Evolutionary conservation across 2,113 vertebrate genomes (phyloP), one percentile per base, ranked within the genome.

Genomic region (Miniopterus natalensis): DNA sequence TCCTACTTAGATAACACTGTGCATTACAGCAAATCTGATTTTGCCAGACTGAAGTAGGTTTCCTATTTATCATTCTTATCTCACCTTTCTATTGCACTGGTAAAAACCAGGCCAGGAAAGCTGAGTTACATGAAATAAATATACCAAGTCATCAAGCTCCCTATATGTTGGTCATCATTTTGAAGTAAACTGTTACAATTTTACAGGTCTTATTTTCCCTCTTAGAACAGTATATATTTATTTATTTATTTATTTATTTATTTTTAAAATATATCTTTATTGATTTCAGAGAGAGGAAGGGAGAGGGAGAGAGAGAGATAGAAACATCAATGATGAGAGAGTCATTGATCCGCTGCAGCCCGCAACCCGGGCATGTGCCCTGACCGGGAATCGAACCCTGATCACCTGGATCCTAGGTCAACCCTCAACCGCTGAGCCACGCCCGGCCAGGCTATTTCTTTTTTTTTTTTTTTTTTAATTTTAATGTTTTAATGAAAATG

Each of bases 381-480:
- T 36, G 36, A 36, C 36, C 36, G 36, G 36, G 36, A 36, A 36
- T 36, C 2, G 36, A 36, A 36, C 36, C 36, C 36, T 36, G 36
- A 36, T 36, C 36, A 36, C 36, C 36, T 36, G 36, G 2, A 36
- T 36, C 36, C 36, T 36, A 36, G 36, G 36, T 36, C 36, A 36
- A 36, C 2, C 2, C 36, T 36, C 36, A 36, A 36, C 36, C 36
- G 36, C 36, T 36, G 36, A 36, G 36, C 36, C 36, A 36, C 36
- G 36, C 49, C 49, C 13, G 49, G 49, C 49, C 9, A 51, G 8
- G 49, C 13, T 78, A 85, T 61, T 85, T 78, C 18, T 63, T 6
- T 84, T n/a, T 93, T 89, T 6, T 84, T n/a, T 93, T 89, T 92
- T 5, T 70, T 81, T 78, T 94, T 10, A 47, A n/a, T 78, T 90